Conservation (phyloP, 2,797 vertebrate species). For the Antrozous pallidus region DNA sequence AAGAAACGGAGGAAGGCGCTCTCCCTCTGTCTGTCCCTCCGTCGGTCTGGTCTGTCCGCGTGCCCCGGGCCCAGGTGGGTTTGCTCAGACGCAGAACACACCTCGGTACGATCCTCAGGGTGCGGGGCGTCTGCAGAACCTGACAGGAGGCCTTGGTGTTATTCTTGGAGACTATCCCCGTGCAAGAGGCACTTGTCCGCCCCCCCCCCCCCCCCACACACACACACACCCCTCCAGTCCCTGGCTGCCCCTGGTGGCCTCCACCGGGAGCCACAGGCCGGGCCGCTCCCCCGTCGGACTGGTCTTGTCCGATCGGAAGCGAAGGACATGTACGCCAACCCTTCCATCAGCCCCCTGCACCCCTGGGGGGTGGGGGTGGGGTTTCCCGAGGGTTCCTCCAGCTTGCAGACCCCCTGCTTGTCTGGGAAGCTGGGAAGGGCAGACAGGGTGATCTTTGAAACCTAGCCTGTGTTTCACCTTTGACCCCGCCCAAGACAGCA, state of each 20-base stretch:
- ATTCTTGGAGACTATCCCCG: neutral
- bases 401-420: neutral
- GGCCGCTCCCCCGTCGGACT: rapidly evolving
- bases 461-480: conserved; percentile 32
- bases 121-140: neutral
- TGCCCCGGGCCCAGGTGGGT: neutral
- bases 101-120: neutral
- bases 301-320: neutral
- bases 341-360: neutral
- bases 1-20: neutral
- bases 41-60: rapidly evolving
- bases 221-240: too few species aligned
- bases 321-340: neutral
- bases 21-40: rapidly evolving
- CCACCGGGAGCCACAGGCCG: rapidly evolving
- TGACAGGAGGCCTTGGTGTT: rapidly evolving
- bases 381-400: neutral
- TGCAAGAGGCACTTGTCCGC: neutral
- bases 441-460: conserved; percentile 34
- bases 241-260: neutral
- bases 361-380: neutral
- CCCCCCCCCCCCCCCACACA: too few species aligned
- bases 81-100: rapidly evolving
- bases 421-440: neutral
- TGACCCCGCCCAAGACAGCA: neutral